Evolutionary conservation across 1,140 invertebrate species (phyloP).

Genomic region (Lordiphosa mommai): DNA sequence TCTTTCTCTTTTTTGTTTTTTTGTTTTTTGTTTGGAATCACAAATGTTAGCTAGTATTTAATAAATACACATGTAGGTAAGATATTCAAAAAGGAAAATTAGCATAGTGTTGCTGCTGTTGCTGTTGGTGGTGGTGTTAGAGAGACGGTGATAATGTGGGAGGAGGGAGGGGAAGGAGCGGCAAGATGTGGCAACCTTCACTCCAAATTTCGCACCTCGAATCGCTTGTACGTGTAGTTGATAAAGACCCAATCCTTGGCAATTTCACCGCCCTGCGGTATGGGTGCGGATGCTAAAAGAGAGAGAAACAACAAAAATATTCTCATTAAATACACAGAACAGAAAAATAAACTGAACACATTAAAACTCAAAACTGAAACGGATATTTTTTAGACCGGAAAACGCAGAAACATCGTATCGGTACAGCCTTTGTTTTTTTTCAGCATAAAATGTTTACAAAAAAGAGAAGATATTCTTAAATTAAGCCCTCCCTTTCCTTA

Average conservation of each 20-base stretch:
- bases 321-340: too few species aligned
- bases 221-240: conserved; percentile 99
- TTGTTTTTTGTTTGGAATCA: conserved; percentile 62
- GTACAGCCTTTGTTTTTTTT: too few species aligned
- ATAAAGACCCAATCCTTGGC: conserved; percentile 99
- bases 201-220: conserved; percentile 86
- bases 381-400: too few species aligned
- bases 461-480: too few species aligned
- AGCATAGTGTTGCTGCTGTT: conserved; percentile 34
- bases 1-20: conserved; percentile 18
- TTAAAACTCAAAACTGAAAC: too few species aligned
- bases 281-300: conserved; percentile 87
- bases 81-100: conserved; percentile 71
- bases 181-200: conserved; percentile 73
- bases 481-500: too few species aligned
- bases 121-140: conserved; percentile 57
- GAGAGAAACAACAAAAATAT: too few species aligned
- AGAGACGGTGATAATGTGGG: conserved; percentile 55
- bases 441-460: too few species aligned
- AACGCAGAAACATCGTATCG: too few species aligned
- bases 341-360: too few species aligned
- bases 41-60: conserved; percentile 76
- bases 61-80: conserved; percentile 74
- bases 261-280: conserved; percentile 90
- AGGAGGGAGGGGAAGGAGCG: conserved; percentile 10